Conservation (phyloP, 2,797 vertebrate genomes). For the Melanitta fusca region DNA sequence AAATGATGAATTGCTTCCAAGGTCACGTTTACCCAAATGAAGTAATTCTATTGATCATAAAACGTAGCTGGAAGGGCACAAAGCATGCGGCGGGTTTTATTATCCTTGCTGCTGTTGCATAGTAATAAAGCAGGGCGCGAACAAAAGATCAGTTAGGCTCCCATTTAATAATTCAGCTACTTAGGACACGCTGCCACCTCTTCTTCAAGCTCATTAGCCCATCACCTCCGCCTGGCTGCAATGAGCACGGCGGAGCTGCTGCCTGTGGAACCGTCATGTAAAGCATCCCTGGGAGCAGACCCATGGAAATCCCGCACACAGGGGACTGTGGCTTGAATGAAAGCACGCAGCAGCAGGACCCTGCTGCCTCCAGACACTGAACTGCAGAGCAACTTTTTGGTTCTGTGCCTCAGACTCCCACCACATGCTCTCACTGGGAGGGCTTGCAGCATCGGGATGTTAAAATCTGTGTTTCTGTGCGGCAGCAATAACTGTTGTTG, state of each 20-base stretch:
- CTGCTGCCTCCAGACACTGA: background rate
- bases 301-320: background rate
- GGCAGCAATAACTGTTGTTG: background rate
- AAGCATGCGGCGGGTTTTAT: background rate
- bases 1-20: slow-evolving; percentile 40
- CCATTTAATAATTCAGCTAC: background rate
- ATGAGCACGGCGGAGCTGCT: background rate
- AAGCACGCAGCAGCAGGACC: background rate
- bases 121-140: background rate
- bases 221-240: background rate
- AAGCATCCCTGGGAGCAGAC: background rate
- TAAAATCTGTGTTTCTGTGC: background rate
- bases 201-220: background rate
- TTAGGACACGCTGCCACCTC: background rate
- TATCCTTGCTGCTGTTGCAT: background rate
- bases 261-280: background rate
- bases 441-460: rapidly evolving
- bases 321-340: too few species aligned
- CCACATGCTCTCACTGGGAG: background rate
- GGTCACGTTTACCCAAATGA: slow-evolving; percentile 18
- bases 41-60: slow-evolving; percentile 42
- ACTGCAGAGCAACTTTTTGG: background rate
- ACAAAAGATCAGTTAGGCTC: background rate
- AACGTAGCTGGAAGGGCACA: background rate
- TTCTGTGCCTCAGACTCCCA: background rate